Evolutionary conservation across 2,888 invertebrate genomes (phyloP), one percentile per base, ranked within the genome.

Genomic region (Ochlodes sylvanus): DNA sequence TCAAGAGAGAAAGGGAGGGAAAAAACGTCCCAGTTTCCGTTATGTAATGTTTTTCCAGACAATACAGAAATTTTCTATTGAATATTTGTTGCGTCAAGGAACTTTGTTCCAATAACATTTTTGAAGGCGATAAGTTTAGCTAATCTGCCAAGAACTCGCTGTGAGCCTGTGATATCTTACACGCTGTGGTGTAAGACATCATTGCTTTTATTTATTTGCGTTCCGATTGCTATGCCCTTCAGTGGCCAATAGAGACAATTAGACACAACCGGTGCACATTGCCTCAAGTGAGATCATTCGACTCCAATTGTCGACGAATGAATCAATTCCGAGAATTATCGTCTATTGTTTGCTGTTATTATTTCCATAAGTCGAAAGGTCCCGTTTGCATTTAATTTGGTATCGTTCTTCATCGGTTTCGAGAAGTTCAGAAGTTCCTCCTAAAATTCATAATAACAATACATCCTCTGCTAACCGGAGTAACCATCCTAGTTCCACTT

Each of bases 241-340:
- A 63, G 38, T n/a, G 15, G 70, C 63, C 76, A 75, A 77, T 75
- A 72, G 73, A 74, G 75, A 69, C 76, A 75, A 77, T 76, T 76
- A 77, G 66, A 71, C 72, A 69, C 70, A 60, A 65, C 69, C 57
- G 32, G 60, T 62, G 62, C 52, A 62, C 65, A 72, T 71, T 71
- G 71, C 68, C 67, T 70, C 72, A 73, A 74, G 73, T 75, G 75
- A 74, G 69, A 75, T 75, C 75, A 77, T 21, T 42, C 54, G 27
- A 12, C 56, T 7, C n/a, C 63, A 63, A 63, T 63, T 63, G 61
- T 19, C 38, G 61, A 56, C 50, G 56, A 63, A 56, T 42, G 70
- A 74, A 75, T 74, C 72, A 71, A 74, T 74, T 73, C 72, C 66
- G 68, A 66, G 69, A 63, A 68, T 63, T n/a, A 54, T 54, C 21